These are phyloP conservation scores for Danaus chrysippus DNA, from an alignment of 2,888 invertebrate genomes.

Conservation along the genomic window DNA sequence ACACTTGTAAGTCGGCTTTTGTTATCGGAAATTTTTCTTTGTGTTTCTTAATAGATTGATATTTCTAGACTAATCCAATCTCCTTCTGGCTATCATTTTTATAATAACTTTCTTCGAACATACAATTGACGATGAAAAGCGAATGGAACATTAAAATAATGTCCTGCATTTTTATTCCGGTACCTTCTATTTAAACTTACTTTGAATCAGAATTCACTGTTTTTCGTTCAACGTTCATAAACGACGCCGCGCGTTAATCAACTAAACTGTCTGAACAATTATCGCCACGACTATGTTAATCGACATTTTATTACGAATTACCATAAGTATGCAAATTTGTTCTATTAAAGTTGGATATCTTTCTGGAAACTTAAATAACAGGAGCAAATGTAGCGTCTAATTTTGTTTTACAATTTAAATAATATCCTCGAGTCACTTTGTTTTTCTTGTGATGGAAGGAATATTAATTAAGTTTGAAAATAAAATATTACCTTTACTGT, in stretches of 20 bases:
- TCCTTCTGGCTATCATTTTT: too few relatives aligned
- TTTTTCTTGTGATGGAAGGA: too few relatives aligned
- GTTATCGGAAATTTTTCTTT: not conserved
- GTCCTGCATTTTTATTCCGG: too few relatives aligned
- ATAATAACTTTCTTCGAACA: too few relatives aligned
- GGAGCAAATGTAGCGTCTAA: too few relatives aligned
- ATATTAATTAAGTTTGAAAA: too few relatives aligned
- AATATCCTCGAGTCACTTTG: not conserved
- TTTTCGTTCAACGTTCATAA: constrained; percentile 56
- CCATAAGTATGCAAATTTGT: not conserved
- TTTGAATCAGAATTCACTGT: constrained; percentile 55
- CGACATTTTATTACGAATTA: constrained; percentile 46
- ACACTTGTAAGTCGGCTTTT: constrained; percentile 5
- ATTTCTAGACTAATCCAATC: too few relatives aligned
- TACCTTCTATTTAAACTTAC: constrained; percentile 43
- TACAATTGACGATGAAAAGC: too few relatives aligned
- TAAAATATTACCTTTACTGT: too few relatives aligned
- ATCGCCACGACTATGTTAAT: constrained; percentile 54
- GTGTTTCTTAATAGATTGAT: not conserved
- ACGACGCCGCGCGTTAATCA: constrained; percentile 32
- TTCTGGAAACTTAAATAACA: too few relatives aligned
- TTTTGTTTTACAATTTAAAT: not conserved
- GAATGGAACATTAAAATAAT: too few relatives aligned
- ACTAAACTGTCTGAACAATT: constrained; percentile 15
- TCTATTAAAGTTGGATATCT: too few relatives aligned